Evolutionary conservation across 2,113 vertebrate species (phyloP).

Genomic region (Spheniscus mendiculus): DNA sequence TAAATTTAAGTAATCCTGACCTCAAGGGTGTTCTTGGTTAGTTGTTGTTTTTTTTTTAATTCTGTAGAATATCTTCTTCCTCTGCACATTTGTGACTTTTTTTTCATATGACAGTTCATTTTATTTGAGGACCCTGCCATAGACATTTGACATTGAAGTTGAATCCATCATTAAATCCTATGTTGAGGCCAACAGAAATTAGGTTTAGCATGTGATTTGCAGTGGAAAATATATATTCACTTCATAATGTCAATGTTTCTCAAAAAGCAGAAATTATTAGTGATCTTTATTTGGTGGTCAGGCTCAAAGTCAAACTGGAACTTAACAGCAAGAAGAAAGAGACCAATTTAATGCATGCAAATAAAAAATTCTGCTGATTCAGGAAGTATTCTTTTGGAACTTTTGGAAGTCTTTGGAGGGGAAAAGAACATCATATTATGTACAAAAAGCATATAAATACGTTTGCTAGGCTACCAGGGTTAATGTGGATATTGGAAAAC

Average conservation of each 20-base stretch:
- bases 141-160: neutral
- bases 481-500: neutral
- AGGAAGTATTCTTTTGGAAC: neutral
- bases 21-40: neutral
- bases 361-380: slow-evolving; percentile 13
- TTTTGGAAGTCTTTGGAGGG: neutral
- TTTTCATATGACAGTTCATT: neutral
- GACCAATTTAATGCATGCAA: neutral
- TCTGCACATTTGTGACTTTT: neutral
- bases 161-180: neutral
- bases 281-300: slow-evolving; percentile 9
- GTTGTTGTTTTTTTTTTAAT: neutral
- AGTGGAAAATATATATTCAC: slow-evolving; percentile 3
- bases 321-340: neutral
- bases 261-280: slow-evolving; percentile 24
- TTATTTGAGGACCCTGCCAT: neutral
- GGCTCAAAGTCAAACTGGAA: slow-evolving; percentile 28
- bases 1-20: neutral
- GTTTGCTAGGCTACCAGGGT: neutral
- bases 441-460: neutral
- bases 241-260: neutral
- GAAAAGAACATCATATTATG: neutral
- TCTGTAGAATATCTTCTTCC: neutral
- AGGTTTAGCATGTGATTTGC: neutral
- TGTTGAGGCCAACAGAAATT: neutral